Evolutionary conservation across 2,797 vertebrate genomes (phyloP).

Genomic region (Sciurus carolinensis): DNA sequence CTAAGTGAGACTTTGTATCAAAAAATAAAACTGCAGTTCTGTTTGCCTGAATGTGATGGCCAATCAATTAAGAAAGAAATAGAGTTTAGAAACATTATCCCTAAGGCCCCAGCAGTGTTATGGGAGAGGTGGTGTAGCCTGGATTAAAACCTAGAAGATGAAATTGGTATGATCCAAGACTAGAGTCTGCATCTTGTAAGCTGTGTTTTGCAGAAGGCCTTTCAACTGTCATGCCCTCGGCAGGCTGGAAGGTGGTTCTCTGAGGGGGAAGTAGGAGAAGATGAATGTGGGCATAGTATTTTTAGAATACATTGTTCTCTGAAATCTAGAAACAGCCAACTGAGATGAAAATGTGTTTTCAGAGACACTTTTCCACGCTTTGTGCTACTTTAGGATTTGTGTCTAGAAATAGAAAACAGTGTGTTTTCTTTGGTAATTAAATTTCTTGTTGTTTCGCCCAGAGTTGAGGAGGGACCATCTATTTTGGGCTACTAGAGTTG

Average conservation of each 20-base stretch:
- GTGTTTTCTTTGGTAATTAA: conserved; percentile 76
- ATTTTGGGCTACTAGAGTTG: conserved; percentile 3
- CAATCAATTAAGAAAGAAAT: conserved; percentile 1
- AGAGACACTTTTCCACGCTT: conserved; percentile 75
- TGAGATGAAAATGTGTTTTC: conserved; percentile 69
- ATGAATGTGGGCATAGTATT: conserved; percentile 56
- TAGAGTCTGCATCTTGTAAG: not conserved
- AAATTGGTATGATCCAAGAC: not conserved
- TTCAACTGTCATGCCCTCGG: not conserved
- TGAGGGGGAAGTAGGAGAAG: not conserved
- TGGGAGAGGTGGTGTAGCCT: not conserved
- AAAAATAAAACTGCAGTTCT: not conserved
- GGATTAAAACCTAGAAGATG: not conserved
- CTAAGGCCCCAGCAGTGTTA: not conserved
- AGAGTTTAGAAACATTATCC: not conserved
- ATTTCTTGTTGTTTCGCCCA: conserved; percentile 66
- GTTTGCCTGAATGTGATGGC: not conserved
- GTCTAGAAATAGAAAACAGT: conserved; percentile 79
- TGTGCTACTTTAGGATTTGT: conserved; percentile 66
- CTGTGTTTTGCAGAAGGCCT: conserved; percentile 49
- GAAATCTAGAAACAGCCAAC: conserved; percentile 67
- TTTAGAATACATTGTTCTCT: conserved; percentile 83
- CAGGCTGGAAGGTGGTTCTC: not conserved
- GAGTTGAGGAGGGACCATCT: conserved; percentile 49
- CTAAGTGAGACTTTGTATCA: too few relatives aligned